A percentile compares a stretch with the other conserved stretches of the same genome.
These are phyloP conservation scores for Melipona bicolor DNA, from an alignment of 2,888 invertebrate genomes.

Conservation along the genomic window DNA sequence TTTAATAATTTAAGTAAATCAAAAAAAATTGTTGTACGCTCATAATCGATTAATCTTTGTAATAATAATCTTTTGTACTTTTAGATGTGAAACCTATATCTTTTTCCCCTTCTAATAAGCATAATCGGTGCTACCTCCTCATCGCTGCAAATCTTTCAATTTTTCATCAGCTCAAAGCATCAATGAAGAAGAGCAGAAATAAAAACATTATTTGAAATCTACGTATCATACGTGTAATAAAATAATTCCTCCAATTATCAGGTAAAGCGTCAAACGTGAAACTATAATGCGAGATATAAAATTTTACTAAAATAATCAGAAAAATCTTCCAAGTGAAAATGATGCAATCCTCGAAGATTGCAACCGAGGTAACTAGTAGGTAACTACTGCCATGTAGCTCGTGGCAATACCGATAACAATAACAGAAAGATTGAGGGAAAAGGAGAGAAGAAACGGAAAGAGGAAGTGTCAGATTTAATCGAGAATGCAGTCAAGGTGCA, in stretches of 20 bases:
- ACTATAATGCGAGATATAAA: background rate
- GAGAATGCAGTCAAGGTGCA: background rate
- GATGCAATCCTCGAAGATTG: background rate
- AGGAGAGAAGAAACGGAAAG: background rate
- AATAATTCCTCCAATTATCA: background rate
- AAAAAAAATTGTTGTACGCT: background rate
- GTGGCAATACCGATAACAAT: constrained; percentile 19
- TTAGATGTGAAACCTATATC: background rate
- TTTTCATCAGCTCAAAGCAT: background rate
- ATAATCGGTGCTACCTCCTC: background rate
- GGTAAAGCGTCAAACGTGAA: background rate
- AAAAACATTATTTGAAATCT: background rate
- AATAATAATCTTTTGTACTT: background rate
- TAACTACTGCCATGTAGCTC: constrained; percentile 11
- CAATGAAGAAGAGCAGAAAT: background rate
- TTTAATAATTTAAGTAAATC: background rate
- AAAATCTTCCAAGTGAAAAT: background rate
- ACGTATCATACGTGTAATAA: background rate
- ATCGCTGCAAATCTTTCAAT: background rate
- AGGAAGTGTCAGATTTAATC: background rate
- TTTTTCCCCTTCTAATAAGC: background rate
- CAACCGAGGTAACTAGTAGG: constrained; percentile 5
- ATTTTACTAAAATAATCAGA: background rate
- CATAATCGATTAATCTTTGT: background rate
- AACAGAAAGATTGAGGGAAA: background rate